These are phyloP conservation scores for Temnothorax unifasciatus DNA, from an alignment of 2,888 invertebrate genomes.

Conservation along the genomic window DNA sequence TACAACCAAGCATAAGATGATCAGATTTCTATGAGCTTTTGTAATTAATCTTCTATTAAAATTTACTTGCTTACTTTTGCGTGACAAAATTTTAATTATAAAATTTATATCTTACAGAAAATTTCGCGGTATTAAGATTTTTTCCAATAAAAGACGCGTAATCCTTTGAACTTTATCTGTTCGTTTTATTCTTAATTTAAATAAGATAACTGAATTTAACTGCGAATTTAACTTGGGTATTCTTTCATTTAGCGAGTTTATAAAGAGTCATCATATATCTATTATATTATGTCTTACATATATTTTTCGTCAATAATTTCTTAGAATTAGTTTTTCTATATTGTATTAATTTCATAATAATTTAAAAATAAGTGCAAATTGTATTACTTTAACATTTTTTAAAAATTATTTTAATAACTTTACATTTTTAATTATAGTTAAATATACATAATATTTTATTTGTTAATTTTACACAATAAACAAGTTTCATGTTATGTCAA, in stretches of 20 bases:
- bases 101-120: neutral
- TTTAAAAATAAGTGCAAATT: too few species aligned
- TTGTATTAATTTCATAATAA: too few species aligned
- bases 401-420: too few species aligned
- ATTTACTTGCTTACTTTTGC: constrained; percentile 1
- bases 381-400: too few species aligned
- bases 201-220: neutral
- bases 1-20: neutral
- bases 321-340: too few species aligned
- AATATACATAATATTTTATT: too few species aligned
- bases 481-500: neutral
- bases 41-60: neutral
- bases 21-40: neutral
- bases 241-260: neutral
- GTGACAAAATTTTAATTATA: neutral
- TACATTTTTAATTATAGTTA: too few species aligned
- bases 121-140: neutral
- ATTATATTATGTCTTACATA: too few species aligned
- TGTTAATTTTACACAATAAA: neutral
- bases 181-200: neutral
- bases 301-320: too few species aligned
- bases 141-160: neutral
- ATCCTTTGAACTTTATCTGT: neutral
- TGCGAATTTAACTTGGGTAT: neutral
- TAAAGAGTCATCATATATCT: neutral